These are phyloP conservation scores for Rousettus leschenaultii DNA, from an alignment of 2,113 vertebrate species.

Conservation along the genomic window DNA sequence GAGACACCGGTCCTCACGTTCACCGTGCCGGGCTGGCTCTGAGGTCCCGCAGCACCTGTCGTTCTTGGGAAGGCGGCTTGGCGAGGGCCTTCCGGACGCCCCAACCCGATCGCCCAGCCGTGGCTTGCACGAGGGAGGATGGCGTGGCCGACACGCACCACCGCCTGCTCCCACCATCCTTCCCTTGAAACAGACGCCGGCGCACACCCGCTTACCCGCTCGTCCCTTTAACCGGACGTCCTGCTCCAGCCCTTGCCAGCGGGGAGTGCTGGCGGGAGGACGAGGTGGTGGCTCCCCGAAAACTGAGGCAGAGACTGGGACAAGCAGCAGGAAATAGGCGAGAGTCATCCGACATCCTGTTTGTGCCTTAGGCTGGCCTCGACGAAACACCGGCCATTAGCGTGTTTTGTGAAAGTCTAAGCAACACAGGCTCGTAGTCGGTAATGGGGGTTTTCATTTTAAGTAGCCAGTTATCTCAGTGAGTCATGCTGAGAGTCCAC, in stretches of 20 bases:
- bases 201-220: background rate
- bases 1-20: background rate
- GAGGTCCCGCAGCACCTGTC: background rate
- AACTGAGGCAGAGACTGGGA: background rate
- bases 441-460: background rate
- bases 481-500: background rate
- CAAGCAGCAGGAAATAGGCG: background rate
- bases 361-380: background rate
- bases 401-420: background rate
- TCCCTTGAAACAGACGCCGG: accelerated
- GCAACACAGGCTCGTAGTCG: background rate
- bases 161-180: background rate
- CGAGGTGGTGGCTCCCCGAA: background rate
- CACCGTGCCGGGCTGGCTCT: background rate
- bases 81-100: background rate
- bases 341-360: too few species aligned
- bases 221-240: background rate
- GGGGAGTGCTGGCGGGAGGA: accelerated
- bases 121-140: background rate
- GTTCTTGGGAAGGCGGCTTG: background rate
- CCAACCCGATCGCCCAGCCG: background rate
- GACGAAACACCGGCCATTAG: background rate
- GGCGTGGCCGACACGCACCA: too few species aligned
- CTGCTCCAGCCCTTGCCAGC: background rate
- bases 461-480: background rate